A percentile compares a stretch with the other conserved stretches of the same genome.
Evolutionary conservation across 2,888 invertebrate species (phyloP).

Genomic region (Calephelis perditalis): DNA sequence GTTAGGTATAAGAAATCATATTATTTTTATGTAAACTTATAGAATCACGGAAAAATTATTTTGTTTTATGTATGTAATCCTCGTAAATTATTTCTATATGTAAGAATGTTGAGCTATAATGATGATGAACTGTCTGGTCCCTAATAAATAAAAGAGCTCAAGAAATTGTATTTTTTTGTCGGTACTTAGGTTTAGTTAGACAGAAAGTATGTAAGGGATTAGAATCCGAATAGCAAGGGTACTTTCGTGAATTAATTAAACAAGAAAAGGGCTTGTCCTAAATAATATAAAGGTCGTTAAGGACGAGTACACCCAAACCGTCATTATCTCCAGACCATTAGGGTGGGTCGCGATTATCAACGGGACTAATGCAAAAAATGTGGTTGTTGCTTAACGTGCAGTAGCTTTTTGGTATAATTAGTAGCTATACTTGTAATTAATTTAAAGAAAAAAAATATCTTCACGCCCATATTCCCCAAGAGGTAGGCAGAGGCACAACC

Average conservation of each 20-base stretch:
- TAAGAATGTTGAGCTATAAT: too few species aligned
- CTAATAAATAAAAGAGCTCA: too few species aligned
- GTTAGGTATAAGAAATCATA: too few species aligned
- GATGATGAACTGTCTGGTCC: too few species aligned
- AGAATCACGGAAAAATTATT: too few species aligned
- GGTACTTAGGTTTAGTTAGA: neutral
- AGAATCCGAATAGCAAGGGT: slow-evolving; percentile 50
- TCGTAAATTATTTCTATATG: too few species aligned
- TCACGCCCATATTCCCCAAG: too few species aligned
- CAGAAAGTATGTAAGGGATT: slow-evolving; percentile 20
- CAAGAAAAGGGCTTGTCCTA: slow-evolving; percentile 63
- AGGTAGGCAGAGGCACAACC: too few species aligned
- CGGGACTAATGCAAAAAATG: slow-evolving; percentile 25
- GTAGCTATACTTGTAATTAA: too few species aligned
- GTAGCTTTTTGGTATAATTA: neutral
- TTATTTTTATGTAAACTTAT: too few species aligned
- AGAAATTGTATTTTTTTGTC: neutral
- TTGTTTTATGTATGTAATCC: too few species aligned
- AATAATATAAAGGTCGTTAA: slow-evolving; percentile 73
- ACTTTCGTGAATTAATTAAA: slow-evolving; percentile 69
- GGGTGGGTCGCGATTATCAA: slow-evolving; percentile 34
- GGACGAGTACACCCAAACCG: slow-evolving; percentile 60
- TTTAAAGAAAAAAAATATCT: too few species aligned
- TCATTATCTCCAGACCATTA: slow-evolving; percentile 57
- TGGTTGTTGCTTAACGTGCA: neutral